Evolutionary conservation across 2,797 vertebrate genomes (phyloP).

Genomic region (Acanthurus tractus): DNA sequence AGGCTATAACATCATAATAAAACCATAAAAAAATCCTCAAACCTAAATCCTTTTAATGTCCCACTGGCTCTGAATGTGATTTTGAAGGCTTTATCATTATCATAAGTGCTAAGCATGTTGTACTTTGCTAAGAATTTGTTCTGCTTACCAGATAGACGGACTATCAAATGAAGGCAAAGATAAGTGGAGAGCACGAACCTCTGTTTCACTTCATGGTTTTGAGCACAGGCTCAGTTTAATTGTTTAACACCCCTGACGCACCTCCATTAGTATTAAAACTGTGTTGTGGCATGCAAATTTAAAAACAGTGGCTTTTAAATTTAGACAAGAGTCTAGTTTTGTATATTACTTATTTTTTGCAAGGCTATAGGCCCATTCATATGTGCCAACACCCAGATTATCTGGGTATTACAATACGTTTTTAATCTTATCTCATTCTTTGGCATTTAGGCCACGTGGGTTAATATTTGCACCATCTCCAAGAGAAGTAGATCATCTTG

Average conservation of each 20-base stretch:
- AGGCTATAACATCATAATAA: constrained; percentile 4
- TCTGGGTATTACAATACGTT: neutral
- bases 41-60: neutral
- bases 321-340: too few species aligned
- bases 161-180: constrained; percentile 2
- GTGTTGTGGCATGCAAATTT: neutral
- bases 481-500: neutral
- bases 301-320: neutral
- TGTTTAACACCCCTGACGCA: neutral
- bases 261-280: neutral
- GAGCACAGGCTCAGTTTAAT: neutral
- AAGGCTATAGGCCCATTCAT: neutral
- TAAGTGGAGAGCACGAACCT: neutral
- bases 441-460: neutral
- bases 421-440: neutral
- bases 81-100: neutral
- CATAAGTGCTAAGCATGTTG: neutral
- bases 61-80: neutral
- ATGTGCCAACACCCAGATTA: neutral
- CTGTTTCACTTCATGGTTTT: neutral
- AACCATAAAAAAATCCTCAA: neutral
- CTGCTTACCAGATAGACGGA: neutral
- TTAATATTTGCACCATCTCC: neutral
- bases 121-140: neutral
- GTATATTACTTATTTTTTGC: neutral